Evolutionary conservation across 2,113 vertebrate species (phyloP), one percentile per base, ranked within the genome.

Genomic region (Silurus glanis): DNA sequence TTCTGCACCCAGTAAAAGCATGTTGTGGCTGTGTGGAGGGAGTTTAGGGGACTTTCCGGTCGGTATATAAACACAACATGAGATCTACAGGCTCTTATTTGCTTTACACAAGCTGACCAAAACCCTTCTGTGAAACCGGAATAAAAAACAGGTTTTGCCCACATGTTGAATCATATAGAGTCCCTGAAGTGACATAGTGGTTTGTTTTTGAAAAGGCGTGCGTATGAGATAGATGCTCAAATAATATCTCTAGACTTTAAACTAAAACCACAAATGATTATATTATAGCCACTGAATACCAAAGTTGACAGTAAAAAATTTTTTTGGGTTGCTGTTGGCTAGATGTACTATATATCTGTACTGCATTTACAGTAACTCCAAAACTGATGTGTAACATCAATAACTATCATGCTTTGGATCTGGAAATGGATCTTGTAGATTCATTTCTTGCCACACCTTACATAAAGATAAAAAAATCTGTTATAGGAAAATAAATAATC

Each of bases 21-120:
- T 82, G 79, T 72, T 82, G 79, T 84, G 67, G 61, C 58, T 25
- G 82, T 51, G n/a, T 62, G 47, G 76, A 16, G 64, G 88, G 87
- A 88, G 47, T 89, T 62, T 81, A 64, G 53, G 90, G 90, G 90
- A 89, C 85, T 90, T 90, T 90, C 90, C 62, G 49, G 80, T 83
- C 49, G 9, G 80, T 86, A 64, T 86, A 64, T 82, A 83, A 55
- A 76, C 75, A 86, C 58, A 86, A 58, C 23, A 56, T 9, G 25
- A 81, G 69, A 56, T 69, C 67, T 85, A 47, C 79, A 86, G 80
- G 79, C 45, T 64, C 67, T 51, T 49, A 72, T 51, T 37, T 19
- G 71, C 28, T 1, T 55, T 86, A 62, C 66, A 62, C 67, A 81
- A 7, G 9, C 47, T 61, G 78, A 71, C 64, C 78, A 72, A 14